Percentiles rank a stretch among this genome's conserved stretches.
Conservation (phyloP, 2,113 vertebrate genomes). For the Acinonyx jubatus region DNA sequence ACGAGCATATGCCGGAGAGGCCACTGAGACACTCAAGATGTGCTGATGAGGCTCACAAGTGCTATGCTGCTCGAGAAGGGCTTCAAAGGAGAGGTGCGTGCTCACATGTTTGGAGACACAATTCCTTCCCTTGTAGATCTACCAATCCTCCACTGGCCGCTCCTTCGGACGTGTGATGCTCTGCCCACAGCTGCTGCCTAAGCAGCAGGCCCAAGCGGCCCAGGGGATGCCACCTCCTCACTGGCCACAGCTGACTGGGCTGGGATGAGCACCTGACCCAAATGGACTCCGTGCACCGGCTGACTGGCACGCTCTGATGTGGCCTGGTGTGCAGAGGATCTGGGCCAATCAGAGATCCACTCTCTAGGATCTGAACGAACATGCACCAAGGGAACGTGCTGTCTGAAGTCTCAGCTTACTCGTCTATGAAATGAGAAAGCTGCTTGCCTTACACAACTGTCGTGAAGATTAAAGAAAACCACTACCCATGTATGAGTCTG, state of each 20-base stretch:
- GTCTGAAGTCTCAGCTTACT: neutral
- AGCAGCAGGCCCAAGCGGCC: neutral
- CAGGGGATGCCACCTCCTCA: neutral
- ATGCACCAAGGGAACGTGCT: neutral
- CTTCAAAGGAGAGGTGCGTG: neutral
- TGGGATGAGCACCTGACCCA: neutral
- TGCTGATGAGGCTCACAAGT: neutral
- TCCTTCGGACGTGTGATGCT: neutral
- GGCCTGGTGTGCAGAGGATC: neutral
- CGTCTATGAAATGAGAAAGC: neutral
- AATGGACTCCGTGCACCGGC: neutral
- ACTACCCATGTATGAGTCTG: neutral
- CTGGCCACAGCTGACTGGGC: neutral
- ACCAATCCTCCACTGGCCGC: neutral
- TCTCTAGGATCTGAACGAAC: neutral
- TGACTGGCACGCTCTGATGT: accelerated
- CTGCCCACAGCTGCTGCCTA: neutral
- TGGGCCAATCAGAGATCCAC: neutral
- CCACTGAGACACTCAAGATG: neutral
- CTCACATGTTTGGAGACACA: neutral
- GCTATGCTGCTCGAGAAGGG: neutral
- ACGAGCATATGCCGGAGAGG: neutral
- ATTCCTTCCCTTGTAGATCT: neutral
- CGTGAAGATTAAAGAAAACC: neutral
- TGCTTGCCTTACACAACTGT: neutral